Conservation (phyloP, 2,797 vertebrate genomes). For the Nannoperca australis region DNA sequence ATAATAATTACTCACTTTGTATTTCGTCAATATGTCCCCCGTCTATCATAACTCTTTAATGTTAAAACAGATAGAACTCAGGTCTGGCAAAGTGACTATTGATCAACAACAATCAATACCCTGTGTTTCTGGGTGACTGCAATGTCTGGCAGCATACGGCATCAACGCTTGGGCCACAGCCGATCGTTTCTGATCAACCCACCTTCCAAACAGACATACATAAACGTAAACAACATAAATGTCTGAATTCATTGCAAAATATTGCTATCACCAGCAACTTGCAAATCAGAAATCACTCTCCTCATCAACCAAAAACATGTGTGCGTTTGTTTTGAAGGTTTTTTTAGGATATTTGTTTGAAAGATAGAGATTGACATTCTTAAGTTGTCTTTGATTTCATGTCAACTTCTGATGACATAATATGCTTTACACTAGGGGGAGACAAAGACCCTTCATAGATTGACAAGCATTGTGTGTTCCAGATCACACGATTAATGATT, state of each 20-base stretch:
- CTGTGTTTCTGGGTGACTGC: constrained; percentile 53
- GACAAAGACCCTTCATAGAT: constrained; percentile 79
- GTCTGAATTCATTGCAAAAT: not conserved
- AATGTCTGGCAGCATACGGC: constrained; percentile 32
- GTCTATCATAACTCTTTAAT: constrained; percentile 58
- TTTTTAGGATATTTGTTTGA: not conserved
- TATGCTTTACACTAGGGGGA: constrained; percentile 81
- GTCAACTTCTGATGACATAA: constrained; percentile 60
- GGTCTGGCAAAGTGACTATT: constrained; percentile 62
- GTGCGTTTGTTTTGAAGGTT: not conserved
- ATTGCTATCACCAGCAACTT: constrained; percentile 2
- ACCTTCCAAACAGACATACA: constrained; percentile 5
- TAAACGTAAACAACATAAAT: constrained; percentile 11
- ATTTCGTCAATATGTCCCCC: constrained; percentile 48
- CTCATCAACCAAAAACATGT: not conserved
- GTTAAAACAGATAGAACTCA: constrained; percentile 46
- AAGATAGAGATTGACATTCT: not conserved
- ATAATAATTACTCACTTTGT: constrained; percentile 56
- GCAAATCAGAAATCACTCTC: not conserved
- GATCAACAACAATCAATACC: constrained; percentile 65
- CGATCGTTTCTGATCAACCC: constrained; percentile 30
- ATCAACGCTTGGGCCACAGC: constrained; percentile 12
- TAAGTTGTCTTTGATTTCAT: constrained; percentile 37
- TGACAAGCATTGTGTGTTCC: constrained; percentile 7
- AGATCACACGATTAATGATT: constrained; percentile 57